Conservation (phyloP, 2,797 vertebrate species). For the Lophura swinhoii region DNA sequence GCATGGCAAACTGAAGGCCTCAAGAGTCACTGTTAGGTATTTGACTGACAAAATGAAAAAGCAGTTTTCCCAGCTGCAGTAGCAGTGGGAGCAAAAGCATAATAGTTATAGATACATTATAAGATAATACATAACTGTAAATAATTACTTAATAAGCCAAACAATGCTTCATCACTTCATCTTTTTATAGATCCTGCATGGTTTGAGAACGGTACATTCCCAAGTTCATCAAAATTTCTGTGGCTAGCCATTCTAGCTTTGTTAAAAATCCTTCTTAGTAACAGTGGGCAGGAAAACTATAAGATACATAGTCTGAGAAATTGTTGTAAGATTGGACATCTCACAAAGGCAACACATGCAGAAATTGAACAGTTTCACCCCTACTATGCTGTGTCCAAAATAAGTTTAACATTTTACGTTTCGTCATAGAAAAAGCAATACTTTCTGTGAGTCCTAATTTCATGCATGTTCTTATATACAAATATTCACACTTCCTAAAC, state of each 20-base stretch:
- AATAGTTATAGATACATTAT: neutral
- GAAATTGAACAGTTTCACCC: neutral
- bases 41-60: neutral
- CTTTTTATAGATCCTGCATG: neutral
- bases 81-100: neutral
- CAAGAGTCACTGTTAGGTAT: neutral
- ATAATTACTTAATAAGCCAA: neutral
- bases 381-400: neutral
- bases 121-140: neutral
- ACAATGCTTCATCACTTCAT: neutral
- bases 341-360: neutral
- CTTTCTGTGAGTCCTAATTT: neutral
- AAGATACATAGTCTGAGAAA: neutral
- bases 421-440: neutral
- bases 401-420: neutral
- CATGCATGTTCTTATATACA: neutral
- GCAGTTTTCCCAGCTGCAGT: neutral
- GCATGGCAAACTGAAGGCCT: neutral
- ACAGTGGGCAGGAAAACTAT: neutral
- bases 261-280: neutral
- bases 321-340: neutral
- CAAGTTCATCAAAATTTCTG: neutral
- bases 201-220: neutral
- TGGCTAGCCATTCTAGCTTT: neutral
- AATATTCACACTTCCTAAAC: neutral